These are phyloP conservation scores for Falco berigora DNA, from an alignment of 2,797 vertebrate species.

Conservation along the genomic window DNA sequence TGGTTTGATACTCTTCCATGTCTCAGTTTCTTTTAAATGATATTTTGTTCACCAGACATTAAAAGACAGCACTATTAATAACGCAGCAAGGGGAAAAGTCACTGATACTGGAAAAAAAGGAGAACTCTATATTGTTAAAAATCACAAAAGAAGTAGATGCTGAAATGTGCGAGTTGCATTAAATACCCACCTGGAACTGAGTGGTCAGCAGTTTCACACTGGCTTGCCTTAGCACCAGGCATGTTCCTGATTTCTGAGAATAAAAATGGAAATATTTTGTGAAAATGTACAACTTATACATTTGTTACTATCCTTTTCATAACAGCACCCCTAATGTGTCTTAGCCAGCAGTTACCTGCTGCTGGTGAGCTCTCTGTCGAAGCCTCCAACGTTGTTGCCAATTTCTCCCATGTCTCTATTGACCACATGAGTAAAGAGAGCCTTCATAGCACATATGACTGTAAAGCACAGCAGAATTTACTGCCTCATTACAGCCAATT, in stretches of 20 bases:
- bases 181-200: not conserved
- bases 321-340: not conserved
- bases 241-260: not conserved
- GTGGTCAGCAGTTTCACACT: not conserved
- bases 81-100: not conserved
- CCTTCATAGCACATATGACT: constrained; percentile 79
- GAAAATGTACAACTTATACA: not conserved
- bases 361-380: constrained; percentile 80
- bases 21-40: not conserved
- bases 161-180: not conserved
- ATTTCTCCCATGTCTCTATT: constrained; percentile 77
- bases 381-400: constrained; percentile 77
- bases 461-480: not conserved
- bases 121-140: not conserved
- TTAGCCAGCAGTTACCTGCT: constrained; percentile 81
- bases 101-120: not conserved
- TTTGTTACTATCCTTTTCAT: not conserved
- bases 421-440: constrained; percentile 71
- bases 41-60: not conserved
- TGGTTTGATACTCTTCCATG: rapidly evolving
- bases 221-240: not conserved
- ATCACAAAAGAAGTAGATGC: not conserved
- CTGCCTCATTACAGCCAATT: not conserved
- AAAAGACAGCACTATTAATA: not conserved
- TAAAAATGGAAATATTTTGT: not conserved